Base-by-base conservation (phyloP, 2,797 vertebrate genomes). In the Leptodon cayanensis region DNA sequence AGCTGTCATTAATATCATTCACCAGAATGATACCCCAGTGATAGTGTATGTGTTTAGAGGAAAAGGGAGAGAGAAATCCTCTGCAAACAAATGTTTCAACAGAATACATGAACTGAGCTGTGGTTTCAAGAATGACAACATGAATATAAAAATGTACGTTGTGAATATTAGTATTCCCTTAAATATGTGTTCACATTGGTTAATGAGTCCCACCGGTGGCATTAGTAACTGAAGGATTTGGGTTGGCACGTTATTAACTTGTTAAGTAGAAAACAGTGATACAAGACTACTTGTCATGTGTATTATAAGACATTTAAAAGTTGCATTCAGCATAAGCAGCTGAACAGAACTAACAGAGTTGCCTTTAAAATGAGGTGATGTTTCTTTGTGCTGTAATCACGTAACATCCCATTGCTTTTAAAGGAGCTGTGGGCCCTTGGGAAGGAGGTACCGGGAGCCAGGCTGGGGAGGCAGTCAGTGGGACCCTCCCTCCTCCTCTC, bases 181-280 rank as follows among this genome's bases (percentile, higher is more conserved):
- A 97, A 97, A 97, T 97, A 97, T 84, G 93, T 95, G 95, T 91
- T 97, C 95, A 90, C 5, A 11, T 97, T 92, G 90, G 92, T 96
- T 97, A 97, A 97, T 97, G 97, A 96, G 96, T 97, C 96, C 96
- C 97, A 95, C 87, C 0, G 94, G 97, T 90, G 93, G 95, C 21
- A 14, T 97, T 97, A 97, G 97, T 90, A 97, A 97, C 96, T 96
- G 96, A 96, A 97, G 93, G 96, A 97, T 97, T 97, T 97, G 96
- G 93, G 92, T 57, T 95, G 96, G 95, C 96, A 97, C 49, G 3
- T 97, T 97, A 97, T 96, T 96, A 97, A 96, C 96, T 97, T 96
- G 96, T 97, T 97, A 96, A 97, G 95, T 86, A 95, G 94, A 96
- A 95, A 96, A 95, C 94, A 96, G 96, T 91, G 95, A 96, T 95